A percentile compares a stretch with the other conserved stretches of the same genome.
Conservation (phyloP, 2,888 invertebrate species). For the Yponomeuta sedellus region DNA sequence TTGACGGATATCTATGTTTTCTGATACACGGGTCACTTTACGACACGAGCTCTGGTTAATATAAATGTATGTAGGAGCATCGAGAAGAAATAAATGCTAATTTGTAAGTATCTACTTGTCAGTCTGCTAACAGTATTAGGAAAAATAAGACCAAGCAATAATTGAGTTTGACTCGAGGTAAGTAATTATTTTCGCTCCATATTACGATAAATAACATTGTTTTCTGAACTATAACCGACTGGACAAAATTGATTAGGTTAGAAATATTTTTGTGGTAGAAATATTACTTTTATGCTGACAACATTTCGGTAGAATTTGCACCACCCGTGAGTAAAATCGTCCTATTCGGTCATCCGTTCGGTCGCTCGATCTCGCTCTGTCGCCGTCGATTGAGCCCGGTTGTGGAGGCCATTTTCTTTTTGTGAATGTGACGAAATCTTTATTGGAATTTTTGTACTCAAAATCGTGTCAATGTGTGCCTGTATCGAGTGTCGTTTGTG, state of each 20-base stretch:
- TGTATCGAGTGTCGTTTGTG: slow-evolving; percentile 59
- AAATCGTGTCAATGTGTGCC: slow-evolving; percentile 65
- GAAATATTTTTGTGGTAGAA: not conserved
- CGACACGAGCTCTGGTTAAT: no score
- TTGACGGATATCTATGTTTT: no score
- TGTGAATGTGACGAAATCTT: slow-evolving; percentile 66
- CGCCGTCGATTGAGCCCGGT: slow-evolving; percentile 56
- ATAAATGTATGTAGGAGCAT: no score
- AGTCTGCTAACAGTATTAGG: no score
- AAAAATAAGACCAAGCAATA: no score
- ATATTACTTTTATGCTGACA: slow-evolving; percentile 26
- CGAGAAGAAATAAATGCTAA: no score
- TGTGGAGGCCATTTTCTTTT: slow-evolving; percentile 74
- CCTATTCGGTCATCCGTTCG: slow-evolving; percentile 39
- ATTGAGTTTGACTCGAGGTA: no score
- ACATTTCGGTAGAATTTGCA: slow-evolving; percentile 59
- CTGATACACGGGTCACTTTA: no score
- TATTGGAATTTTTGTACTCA: slow-evolving; percentile 48
- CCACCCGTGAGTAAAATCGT: slow-evolving; percentile 57
- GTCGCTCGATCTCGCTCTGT: slow-evolving; percentile 63
- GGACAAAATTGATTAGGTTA: not conserved
- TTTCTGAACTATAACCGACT: not conserved
- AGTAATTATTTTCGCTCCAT: no score
- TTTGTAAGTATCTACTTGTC: no score
- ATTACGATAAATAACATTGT: no score